Evolutionary conservation across 2,113 vertebrate genomes (phyloP).

Genomic region (Syngnathus scovelli): DNA sequence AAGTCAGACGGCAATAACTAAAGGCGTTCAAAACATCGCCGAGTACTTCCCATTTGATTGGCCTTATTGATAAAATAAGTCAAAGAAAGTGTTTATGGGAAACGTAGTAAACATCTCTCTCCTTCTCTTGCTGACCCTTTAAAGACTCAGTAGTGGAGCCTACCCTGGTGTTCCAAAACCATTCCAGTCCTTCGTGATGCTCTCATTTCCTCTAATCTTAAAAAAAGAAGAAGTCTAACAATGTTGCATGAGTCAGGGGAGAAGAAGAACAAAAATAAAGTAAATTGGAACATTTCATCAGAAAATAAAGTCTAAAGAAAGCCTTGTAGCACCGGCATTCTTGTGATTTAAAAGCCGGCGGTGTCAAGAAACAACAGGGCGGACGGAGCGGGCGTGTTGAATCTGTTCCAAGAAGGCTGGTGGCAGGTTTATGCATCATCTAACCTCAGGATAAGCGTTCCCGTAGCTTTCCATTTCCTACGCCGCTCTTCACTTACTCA

Average conservation of each 20-base stretch:
- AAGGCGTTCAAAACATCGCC: background rate
- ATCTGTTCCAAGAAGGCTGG: slow-evolving; percentile 11
- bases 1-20: background rate
- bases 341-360: background rate
- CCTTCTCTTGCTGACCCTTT: background rate
- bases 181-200: too few species aligned
- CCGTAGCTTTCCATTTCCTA: slow-evolving; percentile 19
- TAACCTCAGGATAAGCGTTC: slow-evolving; percentile 22
- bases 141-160: background rate
- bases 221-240: background rate
- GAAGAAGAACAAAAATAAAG: background rate
- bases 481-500: slow-evolving; percentile 25
- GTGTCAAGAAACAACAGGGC: slow-evolving; percentile 5
- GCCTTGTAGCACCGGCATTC: background rate
- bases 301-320: slow-evolving; percentile 12
- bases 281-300: slow-evolving; percentile 7
- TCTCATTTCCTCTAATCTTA: background rate
- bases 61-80: background rate
- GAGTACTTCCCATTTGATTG: background rate
- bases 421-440: slow-evolving; percentile 23
- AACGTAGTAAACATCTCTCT: background rate
- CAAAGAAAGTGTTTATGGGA: background rate
- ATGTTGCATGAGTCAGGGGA: background rate
- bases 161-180: background rate
- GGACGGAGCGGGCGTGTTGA: background rate